A percentile compares a stretch with the other conserved stretches of the same genome.
These are phyloP conservation scores for Nothoprocta perdicaria DNA, from an alignment of 2,113 vertebrate genomes.

Conservation along the genomic window DNA sequence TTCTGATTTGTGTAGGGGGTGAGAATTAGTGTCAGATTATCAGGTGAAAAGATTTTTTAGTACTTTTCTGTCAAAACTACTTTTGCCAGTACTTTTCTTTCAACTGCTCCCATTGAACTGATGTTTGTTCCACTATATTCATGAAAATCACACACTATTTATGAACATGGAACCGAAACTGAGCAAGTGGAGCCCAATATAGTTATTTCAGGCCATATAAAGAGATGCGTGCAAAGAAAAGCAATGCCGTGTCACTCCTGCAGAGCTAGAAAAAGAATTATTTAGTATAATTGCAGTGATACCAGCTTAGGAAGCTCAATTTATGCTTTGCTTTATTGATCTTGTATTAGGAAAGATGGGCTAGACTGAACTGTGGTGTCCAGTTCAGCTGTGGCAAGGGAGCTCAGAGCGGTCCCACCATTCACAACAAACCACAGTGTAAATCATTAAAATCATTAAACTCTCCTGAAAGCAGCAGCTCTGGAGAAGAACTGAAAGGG, in stretches of 20 bases:
- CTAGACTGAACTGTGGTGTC: background rate
- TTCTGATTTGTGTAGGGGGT: background rate
- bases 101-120: background rate
- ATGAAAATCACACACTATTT: background rate
- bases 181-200: background rate
- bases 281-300: accelerated
- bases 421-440: accelerated
- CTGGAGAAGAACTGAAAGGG: background rate
- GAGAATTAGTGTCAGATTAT: background rate
- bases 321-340: background rate
- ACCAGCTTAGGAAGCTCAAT: background rate
- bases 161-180: accelerated
- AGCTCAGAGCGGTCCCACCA: background rate
- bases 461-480: background rate
- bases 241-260: background rate
- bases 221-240: background rate
- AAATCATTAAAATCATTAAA: background rate
- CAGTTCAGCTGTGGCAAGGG: too few species aligned
- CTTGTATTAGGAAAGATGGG: background rate
- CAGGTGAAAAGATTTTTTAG: background rate
- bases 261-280: background rate
- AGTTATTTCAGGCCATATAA: background rate
- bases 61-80: background rate
- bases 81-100: background rate
- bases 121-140: accelerated